Percentiles rank a stretch among this genome's conserved stretches.
Evolutionary conservation across 2,797 vertebrate species (phyloP).

Genomic region (Aphelocoma californica): DNA sequence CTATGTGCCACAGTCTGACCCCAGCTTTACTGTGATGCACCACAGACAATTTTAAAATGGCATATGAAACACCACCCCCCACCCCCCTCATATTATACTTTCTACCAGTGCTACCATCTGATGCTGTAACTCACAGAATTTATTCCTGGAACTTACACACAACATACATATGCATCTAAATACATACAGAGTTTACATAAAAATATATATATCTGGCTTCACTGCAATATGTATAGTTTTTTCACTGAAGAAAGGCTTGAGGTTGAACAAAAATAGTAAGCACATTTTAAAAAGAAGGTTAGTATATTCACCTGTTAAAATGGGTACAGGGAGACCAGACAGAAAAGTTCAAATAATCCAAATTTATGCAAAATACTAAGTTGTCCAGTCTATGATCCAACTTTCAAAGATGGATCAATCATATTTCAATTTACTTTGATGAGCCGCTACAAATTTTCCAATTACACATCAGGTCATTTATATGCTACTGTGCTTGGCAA

Average conservation of each 20-base stretch:
- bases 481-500: background rate
- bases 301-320: slow-evolving; percentile 30
- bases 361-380: slow-evolving; percentile 17
- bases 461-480: background rate
- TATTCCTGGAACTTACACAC: slow-evolving; percentile 34
- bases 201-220: slow-evolving; percentile 37
- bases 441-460: background rate
- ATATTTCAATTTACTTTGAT: slow-evolving; percentile 11
- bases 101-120: slow-evolving; percentile 31
- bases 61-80: background rate
- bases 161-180: slow-evolving; percentile 40
- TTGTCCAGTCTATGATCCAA: background rate
- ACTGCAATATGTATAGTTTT: slow-evolving; percentile 29
- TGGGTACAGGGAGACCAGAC: background rate
- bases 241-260: slow-evolving; percentile 36
- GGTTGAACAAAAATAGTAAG: slow-evolving; percentile 5
- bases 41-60: slow-evolving; percentile 52
- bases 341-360: background rate
- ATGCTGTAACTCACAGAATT: slow-evolving; percentile 49
- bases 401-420: slow-evolving; percentile 1
- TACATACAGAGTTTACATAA: slow-evolving; percentile 23
- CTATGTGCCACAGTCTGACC: background rate
- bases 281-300: background rate
- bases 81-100: background rate
- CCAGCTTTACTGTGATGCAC: slow-evolving; percentile 7